phyloP scores from a whole-genome alignment of 2,888 invertebrate species.

The Parnassius apollo region DNA sequence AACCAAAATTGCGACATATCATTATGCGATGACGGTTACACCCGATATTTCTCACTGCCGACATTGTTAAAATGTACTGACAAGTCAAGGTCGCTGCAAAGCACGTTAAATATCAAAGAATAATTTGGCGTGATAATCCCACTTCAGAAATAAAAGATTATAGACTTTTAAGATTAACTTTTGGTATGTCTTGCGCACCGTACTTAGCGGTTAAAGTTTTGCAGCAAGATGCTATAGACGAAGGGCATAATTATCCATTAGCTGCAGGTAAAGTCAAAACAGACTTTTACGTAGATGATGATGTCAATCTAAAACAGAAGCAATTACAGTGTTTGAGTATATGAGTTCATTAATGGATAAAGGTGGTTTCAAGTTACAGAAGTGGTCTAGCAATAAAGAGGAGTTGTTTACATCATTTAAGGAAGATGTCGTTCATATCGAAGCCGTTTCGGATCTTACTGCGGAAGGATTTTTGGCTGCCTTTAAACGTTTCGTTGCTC shows the following conservation, averaged over 20 bases:
- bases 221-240: not conserved
- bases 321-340: not conserved
- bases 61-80: not conserved
- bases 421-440: too few species aligned
- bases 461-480: too few species aligned
- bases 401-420: not conserved
- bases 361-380: slow-evolving; percentile 3
- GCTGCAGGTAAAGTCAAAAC: not conserved
- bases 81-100: not conserved
- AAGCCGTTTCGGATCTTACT: too few species aligned
- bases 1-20: not conserved
- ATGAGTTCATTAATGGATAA: not conserved
- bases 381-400: not conserved
- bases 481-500: too few species aligned
- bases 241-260: not conserved
- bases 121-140: not conserved
- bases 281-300: not conserved
- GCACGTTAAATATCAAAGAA: not conserved
- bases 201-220: slow-evolving; percentile 2
- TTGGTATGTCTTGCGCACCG: not conserved
- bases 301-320: slow-evolving; percentile 1
- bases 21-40: not conserved
- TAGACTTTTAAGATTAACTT: not conserved
- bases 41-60: not conserved
- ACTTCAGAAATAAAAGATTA: not conserved